Conservation (phyloP, 1,140 invertebrate genomes). For the Pogonomyrmex californicus region DNA sequence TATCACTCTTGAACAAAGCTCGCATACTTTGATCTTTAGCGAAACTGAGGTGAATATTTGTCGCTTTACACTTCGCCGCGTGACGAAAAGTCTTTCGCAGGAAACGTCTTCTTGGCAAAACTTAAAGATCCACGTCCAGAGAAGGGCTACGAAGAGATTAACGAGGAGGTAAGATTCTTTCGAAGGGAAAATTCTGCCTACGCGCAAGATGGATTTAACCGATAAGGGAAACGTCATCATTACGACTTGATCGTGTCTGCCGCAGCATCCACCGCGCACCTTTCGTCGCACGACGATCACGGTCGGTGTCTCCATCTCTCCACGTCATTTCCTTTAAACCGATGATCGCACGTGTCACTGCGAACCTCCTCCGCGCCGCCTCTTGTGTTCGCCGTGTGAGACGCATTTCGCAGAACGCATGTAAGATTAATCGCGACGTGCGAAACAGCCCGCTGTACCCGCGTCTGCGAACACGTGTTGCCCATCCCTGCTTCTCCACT, state of each 20-base stretch:
- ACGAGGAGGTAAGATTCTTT: neutral
- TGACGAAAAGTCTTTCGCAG: neutral
- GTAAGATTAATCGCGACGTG: slow-evolving; percentile 71
- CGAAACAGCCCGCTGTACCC: slow-evolving; percentile 56
- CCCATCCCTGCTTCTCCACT: slow-evolving; percentile 64
- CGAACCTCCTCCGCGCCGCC: neutral
- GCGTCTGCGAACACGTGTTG: slow-evolving; percentile 68
- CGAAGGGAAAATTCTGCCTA: slow-evolving; percentile 1
- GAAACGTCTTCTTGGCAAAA: neutral
- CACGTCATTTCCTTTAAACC: slow-evolving; percentile 25
- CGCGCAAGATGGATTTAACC: slow-evolving; percentile 1
- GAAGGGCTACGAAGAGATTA: neutral
- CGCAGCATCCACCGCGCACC: slow-evolving; percentile 15
- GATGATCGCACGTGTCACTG: slow-evolving; percentile 36
- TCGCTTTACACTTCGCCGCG: neutral
- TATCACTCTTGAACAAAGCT: slow-evolving; percentile 15
- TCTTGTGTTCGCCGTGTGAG: slow-evolving; percentile 39
- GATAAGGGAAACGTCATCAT: slow-evolving; percentile 34
- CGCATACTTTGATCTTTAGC: neutral
- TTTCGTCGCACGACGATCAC: slow-evolving; percentile 21
- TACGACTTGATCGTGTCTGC: slow-evolving; percentile 6
- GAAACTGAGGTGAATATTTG: neutral
- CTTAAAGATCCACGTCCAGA: neutral
- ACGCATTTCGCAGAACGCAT: slow-evolving; percentile 69
- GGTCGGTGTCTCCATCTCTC: slow-evolving; percentile 20